Evolutionary conservation across 2,113 vertebrate species (phyloP).

Genomic region (Galemys pyrenaicus): DNA sequence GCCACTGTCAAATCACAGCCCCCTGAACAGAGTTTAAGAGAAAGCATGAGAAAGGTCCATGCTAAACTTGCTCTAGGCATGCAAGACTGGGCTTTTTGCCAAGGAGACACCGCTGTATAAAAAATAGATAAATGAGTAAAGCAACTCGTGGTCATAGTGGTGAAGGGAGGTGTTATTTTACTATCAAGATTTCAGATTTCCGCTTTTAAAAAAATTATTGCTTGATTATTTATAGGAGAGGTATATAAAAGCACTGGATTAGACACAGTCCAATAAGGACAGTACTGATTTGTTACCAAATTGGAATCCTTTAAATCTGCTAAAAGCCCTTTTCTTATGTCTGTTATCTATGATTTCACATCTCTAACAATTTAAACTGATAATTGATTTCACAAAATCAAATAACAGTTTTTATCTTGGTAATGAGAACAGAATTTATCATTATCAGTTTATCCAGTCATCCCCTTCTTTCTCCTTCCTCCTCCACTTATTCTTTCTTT

Average conservation of each 20-base stretch:
- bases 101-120: background rate
- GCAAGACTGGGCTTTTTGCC: background rate
- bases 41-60: background rate
- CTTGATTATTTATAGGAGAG: background rate
- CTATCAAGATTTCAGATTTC: background rate
- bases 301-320: background rate
- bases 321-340: background rate
- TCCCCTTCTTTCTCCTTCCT: background rate
- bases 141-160: background rate
- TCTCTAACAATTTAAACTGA: background rate
- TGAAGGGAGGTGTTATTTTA: background rate
- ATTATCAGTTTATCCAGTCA: background rate
- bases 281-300: background rate
- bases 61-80: background rate
- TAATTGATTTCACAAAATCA: background rate
- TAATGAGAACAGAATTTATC: background rate
- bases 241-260: background rate
- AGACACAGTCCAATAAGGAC: background rate
- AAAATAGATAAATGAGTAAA: conserved; percentile 24
- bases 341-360: background rate
- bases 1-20: background rate
- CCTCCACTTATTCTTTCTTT: background rate
- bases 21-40: background rate
- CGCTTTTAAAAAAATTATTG: too few relatives aligned
- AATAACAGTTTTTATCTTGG: background rate